Conservation (phyloP, 2,113 vertebrate species). For the Prunella himalayana region DNA sequence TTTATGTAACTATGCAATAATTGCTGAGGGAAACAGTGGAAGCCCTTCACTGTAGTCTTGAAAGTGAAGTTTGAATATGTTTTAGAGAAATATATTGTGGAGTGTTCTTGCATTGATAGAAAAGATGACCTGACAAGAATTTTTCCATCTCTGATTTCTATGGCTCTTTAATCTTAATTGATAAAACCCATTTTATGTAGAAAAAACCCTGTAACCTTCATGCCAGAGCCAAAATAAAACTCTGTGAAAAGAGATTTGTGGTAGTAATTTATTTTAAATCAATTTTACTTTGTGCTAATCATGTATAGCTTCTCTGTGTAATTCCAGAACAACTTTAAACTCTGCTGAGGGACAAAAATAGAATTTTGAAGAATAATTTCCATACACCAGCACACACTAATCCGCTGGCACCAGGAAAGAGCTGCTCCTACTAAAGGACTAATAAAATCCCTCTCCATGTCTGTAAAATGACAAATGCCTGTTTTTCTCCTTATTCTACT, state of each 20-base stretch:
- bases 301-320: slow-evolving; percentile 15
- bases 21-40: background rate
- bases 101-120: background rate
- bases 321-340: slow-evolving; percentile 43
- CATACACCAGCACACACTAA: background rate
- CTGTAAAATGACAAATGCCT: slow-evolving; percentile 3
- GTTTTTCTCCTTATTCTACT: slow-evolving; percentile 19
- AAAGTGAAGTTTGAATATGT: background rate
- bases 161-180: slow-evolving; percentile 4
- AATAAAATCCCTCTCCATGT: slow-evolving; percentile 26
- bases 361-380: slow-evolving; percentile 30
- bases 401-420: background rate
- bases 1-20: background rate
- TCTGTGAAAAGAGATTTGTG: background rate
- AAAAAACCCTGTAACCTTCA: background rate
- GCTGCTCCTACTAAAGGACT: background rate
- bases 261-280: slow-evolving; percentile 55
- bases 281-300: slow-evolving; percentile 44
- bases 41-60: background rate
- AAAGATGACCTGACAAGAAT: background rate
- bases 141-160: slow-evolving; percentile 29
- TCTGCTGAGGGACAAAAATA: slow-evolving; percentile 35
- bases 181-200: background rate
- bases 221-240: slow-evolving; percentile 23
- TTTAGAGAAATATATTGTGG: background rate